Evolutionary conservation across 2,888 invertebrate species (phyloP).

Genomic region (Atethmia centrago): DNA sequence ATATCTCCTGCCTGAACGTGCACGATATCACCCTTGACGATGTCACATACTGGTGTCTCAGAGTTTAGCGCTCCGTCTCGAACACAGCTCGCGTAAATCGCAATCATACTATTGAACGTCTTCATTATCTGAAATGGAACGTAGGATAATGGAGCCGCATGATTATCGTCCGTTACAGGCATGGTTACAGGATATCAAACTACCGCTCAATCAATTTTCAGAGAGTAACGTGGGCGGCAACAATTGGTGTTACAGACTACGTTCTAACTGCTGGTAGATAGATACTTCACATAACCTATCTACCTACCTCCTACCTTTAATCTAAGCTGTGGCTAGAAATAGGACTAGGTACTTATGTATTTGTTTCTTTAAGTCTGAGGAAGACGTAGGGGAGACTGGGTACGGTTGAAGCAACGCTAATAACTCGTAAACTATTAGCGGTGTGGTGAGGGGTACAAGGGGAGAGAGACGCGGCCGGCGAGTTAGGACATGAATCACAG

Average conservation of each 20-base stretch:
- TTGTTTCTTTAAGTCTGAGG: background rate
- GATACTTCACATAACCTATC: slow-evolving; percentile 1
- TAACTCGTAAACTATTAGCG: too few relatives aligned
- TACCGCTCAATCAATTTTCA: slow-evolving; percentile 11
- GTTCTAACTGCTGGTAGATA: slow-evolving; percentile 16
- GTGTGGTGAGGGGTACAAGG: too few relatives aligned
- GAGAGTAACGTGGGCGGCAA: slow-evolving; percentile 33
- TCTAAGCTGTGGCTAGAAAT: slow-evolving; percentile 16
- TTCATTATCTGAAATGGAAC: slow-evolving; percentile 96
- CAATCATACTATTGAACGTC: slow-evolving; percentile 99
- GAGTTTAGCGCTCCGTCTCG: slow-evolving; percentile 95
- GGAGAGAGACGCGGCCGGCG: too few relatives aligned
- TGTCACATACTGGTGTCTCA: slow-evolving; percentile 95
- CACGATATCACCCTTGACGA: slow-evolving; percentile 98
- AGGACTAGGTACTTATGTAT: slow-evolving; percentile 7
- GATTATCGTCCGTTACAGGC: slow-evolving; percentile 2
- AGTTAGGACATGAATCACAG: too few relatives aligned
- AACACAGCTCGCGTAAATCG: slow-evolving; percentile 96
- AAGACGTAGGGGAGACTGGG: background rate
- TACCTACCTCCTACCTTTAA: too few relatives aligned
- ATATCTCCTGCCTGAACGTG: slow-evolving; percentile 97
- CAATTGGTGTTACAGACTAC: slow-evolving; percentile 21
- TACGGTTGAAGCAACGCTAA: too few relatives aligned
- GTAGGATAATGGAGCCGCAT: background rate
- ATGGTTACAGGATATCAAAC: slow-evolving; percentile 15